Conservation (phyloP, 2,888 invertebrate species). For the Mongoloraphidia duomilia region DNA sequence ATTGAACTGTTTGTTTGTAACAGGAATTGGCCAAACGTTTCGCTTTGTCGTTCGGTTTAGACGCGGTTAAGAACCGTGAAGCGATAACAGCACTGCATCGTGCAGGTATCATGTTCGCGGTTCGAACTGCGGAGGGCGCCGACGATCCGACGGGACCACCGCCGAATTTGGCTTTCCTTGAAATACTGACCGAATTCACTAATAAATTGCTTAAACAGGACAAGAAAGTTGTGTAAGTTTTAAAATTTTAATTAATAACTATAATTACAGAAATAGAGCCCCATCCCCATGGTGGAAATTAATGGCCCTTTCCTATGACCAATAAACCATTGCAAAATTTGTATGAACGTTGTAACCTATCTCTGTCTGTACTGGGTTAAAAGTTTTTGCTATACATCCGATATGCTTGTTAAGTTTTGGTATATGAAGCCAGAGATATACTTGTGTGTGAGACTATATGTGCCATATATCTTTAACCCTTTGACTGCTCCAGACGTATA, state of each 20-base stretch:
- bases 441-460: no score
- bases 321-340: no score
- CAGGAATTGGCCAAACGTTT: slow-evolving; percentile 93
- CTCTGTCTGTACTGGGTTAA: no score
- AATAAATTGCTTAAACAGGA: slow-evolving; percentile 93
- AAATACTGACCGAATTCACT: slow-evolving; percentile 91
- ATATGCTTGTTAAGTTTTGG: no score
- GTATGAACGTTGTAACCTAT: no score
- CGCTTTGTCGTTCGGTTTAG: slow-evolving; percentile 91
- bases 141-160: slow-evolving; percentile 66
- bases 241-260: neutral
- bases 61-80: slow-evolving; percentile 91
- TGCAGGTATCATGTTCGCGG: slow-evolving; percentile 84
- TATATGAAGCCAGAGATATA: no score
- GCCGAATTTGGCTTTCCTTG: slow-evolving; percentile 80
- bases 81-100: slow-evolving; percentile 90
- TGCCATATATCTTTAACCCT: no score
- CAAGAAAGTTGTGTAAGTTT: slow-evolving; percentile 69
- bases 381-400: no score
- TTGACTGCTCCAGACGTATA: no score
- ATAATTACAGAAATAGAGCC: no score
- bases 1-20: slow-evolving; percentile 11
- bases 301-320: no score
- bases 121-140: slow-evolving; percentile 44
- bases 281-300: no score